Conservation (phyloP, 2,888 invertebrate species). For the Ormyrus labotus region DNA sequence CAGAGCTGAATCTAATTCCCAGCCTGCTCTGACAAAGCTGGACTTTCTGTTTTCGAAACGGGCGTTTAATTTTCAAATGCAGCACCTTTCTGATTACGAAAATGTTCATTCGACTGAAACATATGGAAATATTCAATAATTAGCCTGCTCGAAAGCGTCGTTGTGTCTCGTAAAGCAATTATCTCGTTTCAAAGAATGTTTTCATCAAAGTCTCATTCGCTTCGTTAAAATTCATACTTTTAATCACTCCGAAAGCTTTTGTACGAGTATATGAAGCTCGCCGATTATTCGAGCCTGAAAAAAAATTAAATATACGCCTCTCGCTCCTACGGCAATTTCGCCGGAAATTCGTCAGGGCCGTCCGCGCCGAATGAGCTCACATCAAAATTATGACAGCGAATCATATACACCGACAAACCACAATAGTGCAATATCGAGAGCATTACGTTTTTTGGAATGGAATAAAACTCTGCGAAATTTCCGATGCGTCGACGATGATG, state of each 20-base stretch:
- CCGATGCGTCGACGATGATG: slow-evolving; percentile 48
- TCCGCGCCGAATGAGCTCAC: slow-evolving; percentile 67
- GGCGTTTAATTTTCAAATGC: too few relatives aligned
- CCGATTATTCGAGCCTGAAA: too few relatives aligned
- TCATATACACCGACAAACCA: slow-evolving; percentile 15
- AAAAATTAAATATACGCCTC: too few relatives aligned
- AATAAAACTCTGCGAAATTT: slow-evolving; percentile 48
- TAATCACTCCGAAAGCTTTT: background rate
- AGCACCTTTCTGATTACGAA: too few relatives aligned
- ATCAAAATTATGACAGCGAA: slow-evolving; percentile 63
- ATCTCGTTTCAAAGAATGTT: background rate
- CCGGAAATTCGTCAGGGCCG: slow-evolving; percentile 59
- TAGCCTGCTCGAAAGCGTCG: too few relatives aligned
- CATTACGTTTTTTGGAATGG: slow-evolving; percentile 48
- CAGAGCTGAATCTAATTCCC: too few relatives aligned
- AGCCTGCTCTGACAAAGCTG: too few relatives aligned
- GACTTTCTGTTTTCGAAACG: too few relatives aligned
- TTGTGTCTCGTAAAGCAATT: too few relatives aligned
- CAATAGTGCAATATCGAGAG: slow-evolving; percentile 57
- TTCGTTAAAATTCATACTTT: background rate
- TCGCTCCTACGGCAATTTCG: background rate
- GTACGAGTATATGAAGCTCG: too few relatives aligned
- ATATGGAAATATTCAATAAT: too few relatives aligned
- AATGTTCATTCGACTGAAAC: too few relatives aligned
- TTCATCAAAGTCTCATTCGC: background rate